Percentiles rank a stretch among this genome's conserved stretches.
phyloP scores from a whole-genome alignment of 2,113 vertebrate species.

The Sitta europaea region DNA sequence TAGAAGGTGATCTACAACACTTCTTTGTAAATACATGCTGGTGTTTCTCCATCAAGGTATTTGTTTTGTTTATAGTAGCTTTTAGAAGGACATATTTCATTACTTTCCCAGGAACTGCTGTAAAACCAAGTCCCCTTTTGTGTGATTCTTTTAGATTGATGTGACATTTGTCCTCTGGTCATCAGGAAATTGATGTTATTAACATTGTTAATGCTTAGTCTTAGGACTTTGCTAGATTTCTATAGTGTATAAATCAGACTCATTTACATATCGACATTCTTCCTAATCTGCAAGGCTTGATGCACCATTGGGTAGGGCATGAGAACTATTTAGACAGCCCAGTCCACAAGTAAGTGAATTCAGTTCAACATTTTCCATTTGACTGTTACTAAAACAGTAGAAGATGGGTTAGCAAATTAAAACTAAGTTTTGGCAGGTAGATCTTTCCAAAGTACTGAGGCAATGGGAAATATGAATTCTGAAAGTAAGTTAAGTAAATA shows the following conservation, averaged over 20 bases:
- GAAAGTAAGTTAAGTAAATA: neutral
- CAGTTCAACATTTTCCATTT: neutral
- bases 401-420: neutral
- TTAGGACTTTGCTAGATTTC: neutral
- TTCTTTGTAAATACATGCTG: accelerated
- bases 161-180: neutral
- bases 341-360: neutral
- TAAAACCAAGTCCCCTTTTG: neutral
- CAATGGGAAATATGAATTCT: neutral
- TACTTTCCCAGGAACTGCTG: neutral
- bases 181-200: neutral
- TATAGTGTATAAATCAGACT: neutral
- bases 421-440: neutral
- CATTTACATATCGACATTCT: neutral
- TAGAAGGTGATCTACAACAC: neutral
- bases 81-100: neutral
- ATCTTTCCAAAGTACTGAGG: neutral
- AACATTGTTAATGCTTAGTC: neutral
- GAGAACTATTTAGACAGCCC: neutral
- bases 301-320: accelerated
- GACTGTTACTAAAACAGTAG: neutral
- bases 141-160: neutral
- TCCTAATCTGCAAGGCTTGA: neutral
- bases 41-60: neutral
- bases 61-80: neutral